Percentiles rank a stretch among this genome's conserved stretches.
Evolutionary conservation across 2,888 invertebrate species (phyloP).

Genomic region (Caenorhabditis zanzibari): DNA sequence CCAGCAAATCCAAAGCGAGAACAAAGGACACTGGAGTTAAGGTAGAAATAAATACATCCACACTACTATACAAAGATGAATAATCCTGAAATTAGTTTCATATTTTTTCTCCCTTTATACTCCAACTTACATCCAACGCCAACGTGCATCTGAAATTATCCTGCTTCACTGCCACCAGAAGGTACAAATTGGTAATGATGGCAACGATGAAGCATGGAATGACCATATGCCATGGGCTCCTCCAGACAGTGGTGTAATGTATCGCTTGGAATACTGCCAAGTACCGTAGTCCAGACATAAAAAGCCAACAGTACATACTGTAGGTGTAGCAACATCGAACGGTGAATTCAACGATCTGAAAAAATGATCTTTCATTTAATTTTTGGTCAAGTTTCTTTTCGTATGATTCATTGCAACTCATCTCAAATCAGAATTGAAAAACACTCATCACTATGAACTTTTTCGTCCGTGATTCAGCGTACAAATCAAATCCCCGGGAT

Average conservation of each 20-base stretch:
- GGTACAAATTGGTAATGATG: slow-evolving; percentile 68
- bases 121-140: slow-evolving; percentile 63
- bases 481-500: background rate
- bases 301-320: slow-evolving; percentile 80
- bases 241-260: slow-evolving; percentile 69
- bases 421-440: background rate
- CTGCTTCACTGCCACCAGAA: slow-evolving; percentile 64
- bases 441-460: slow-evolving; percentile 12
- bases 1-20: slow-evolving; percentile 72
- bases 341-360: slow-evolving; percentile 72
- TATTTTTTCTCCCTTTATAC: background rate
- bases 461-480: slow-evolving; percentile 12
- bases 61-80: slow-evolving; percentile 59
- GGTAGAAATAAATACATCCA: slow-evolving; percentile 74
- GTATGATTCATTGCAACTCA: background rate
- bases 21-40: slow-evolving; percentile 72
- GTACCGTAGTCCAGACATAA: slow-evolving; percentile 78
- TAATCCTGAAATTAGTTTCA: slow-evolving; percentile 45
- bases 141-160: slow-evolving; percentile 60
- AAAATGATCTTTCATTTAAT: slow-evolving; percentile 1
- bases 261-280: slow-evolving; percentile 73
- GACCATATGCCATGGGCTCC: slow-evolving; percentile 65
- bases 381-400: slow-evolving; percentile 3
- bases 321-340: slow-evolving; percentile 75
- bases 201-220: slow-evolving; percentile 59